These are phyloP conservation scores for Gastracanthus pulcherrimus DNA, from an alignment of 2,888 invertebrate genomes.

Conservation along the genomic window DNA sequence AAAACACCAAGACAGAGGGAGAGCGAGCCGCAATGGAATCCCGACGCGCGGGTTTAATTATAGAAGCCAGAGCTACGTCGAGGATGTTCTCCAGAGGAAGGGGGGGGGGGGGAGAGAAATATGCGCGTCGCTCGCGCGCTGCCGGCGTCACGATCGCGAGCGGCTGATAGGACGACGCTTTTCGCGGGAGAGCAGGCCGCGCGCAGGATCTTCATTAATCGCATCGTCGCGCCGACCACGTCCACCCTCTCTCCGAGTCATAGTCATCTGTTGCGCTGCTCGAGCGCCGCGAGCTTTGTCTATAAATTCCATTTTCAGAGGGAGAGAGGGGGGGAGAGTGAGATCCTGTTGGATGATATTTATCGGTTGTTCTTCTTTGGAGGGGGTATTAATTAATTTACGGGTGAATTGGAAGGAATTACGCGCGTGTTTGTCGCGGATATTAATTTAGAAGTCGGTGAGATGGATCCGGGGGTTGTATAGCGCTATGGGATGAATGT, in stretches of 20 bases:
- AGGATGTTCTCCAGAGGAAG: background rate
- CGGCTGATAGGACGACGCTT: background rate
- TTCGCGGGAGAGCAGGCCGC: background rate
- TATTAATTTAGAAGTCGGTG: background rate
- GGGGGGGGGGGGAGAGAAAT: slow-evolving; percentile 1
- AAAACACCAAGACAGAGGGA: background rate
- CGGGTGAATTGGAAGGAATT: background rate
- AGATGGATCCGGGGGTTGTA: background rate
- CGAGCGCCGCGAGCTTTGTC: too few species aligned
- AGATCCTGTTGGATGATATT: too few species aligned
- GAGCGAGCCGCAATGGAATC: slow-evolving; percentile 48
- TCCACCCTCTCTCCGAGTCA: background rate
- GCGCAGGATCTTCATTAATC: slow-evolving; percentile 49
- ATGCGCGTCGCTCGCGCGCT: slow-evolving; percentile 8
- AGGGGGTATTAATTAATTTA: slow-evolving; percentile 17
- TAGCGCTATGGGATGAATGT: too few species aligned
- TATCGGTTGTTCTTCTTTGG: background rate
- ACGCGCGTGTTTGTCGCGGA: background rate
- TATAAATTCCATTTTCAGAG: too few species aligned
- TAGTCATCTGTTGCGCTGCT: background rate
- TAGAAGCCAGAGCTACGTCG: slow-evolving; percentile 31
- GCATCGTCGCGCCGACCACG: slow-evolving; percentile 1
- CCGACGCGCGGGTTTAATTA: slow-evolving; percentile 58
- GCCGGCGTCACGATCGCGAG: slow-evolving; percentile 16
- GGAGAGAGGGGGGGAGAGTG: background rate